Base-by-base conservation (phyloP, 2,797 vertebrate species). In the Amniataba percoides region DNA sequence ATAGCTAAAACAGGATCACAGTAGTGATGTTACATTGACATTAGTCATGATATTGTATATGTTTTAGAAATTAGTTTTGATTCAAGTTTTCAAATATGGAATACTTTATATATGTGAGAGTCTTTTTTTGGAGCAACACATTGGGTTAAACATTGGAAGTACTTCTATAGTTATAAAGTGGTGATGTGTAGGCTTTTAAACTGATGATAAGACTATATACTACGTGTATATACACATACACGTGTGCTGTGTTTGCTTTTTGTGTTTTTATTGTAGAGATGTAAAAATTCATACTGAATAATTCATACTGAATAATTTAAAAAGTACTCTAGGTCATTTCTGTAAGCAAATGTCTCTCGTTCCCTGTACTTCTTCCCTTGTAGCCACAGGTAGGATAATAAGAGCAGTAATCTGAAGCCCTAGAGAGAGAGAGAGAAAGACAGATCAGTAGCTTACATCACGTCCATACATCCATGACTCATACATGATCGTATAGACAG, bases 401-500 rank as follows among this genome's bases (percentile, higher is more conserved):
- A 31, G 27, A 5, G 27, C 27, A 31, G 27, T 31, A 2, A 31
- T 71, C 13, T 18, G 45, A 46, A 70, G 25, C 5, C 21, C 46
- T 34, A 61, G 5, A 63, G 49, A 42, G 39, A 59, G 12, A 46
- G 23, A 70, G n/a, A 65, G 13, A 69, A 52, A 49, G 56, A 74
- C 9, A 67, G 34, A 63, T 53, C 51, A 52, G 59, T 21, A 62
- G 39, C 61, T 72, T 56, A 58, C 62, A 46, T 75, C 69, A 71
- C 45, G 27, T 59, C 48, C 66, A 58, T 45, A 62, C 21, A 14
- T 84, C 46, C 46, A 23, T 81, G 76, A 86, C 80, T 90, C 77
- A 34, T 59, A 57, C 45, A 69, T 43, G 63, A 71, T 78, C 40
- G 2, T 65, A 66, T 71, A 40, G 52, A 84, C 86, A 88, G 86